Base-by-base conservation (phyloP, 2,113 vertebrate species). In the Myrmecophaga tridactyla region DNA sequence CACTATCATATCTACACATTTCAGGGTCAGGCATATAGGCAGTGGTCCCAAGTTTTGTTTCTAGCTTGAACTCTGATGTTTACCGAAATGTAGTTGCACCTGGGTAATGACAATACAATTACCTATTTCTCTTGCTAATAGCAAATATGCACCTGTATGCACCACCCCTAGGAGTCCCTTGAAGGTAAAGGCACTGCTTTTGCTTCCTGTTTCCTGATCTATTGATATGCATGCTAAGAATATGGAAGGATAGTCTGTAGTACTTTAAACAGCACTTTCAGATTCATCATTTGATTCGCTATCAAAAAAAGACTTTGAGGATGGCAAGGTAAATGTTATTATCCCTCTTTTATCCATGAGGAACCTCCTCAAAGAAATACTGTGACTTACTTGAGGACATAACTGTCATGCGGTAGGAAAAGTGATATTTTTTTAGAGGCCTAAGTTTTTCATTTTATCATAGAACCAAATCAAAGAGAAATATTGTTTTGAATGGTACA, bases 381-480 rank as follows among this genome's bases (percentile, higher is more conserved):
- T 73, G 0, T 60, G 36, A 51, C n/a, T 72, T 73, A 31, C 15
- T 82, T 29, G 31, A 60, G 91, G 41, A 69, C 27, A 7, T 89
- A 7, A 29, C 29, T 73, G 56, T 88, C 67, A 5, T 39, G 11
- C 86, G 87, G 0, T 43, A 75, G 72, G 43, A 80, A 93, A 36
- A 69, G 4, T 63, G 34, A 34, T 73, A 48, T 29, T 80, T 85
- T n/a, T 70, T 58, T 76, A 87, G 92, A 84, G 65, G 17, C 65
- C 43, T 91, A 27, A n/a, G 13, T 89, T 96, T 86, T 70, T 20
- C 34, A 83, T 75, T 86, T 91, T 80, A 69, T 80, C 25, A 51
- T 73, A 81, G 88, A 77, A 69, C 70, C 18, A 56, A 76, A 69
- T 62, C 18, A 56, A 93, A 63, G 43, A 18, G 29, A 72, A 84